phyloP scores from a whole-genome alignment of 2,797 vertebrate species.

The Liparis tanakae region DNA sequence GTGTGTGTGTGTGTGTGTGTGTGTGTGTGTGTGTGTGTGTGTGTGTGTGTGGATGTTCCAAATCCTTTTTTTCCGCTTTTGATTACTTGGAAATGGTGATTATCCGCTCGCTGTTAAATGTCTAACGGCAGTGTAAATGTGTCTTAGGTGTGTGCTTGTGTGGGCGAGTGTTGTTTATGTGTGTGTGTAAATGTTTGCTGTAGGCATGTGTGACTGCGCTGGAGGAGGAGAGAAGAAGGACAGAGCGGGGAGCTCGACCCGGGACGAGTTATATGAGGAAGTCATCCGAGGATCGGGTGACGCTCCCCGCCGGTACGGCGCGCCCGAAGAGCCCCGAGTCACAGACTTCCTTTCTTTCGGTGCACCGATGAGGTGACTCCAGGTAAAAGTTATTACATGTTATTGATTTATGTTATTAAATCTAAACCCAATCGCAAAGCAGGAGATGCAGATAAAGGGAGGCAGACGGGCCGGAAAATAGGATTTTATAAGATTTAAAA shows the following conservation, averaged over 20 bases:
- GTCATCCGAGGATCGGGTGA: conserved; percentile 31
- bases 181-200: conserved; percentile 56
- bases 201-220: conserved; percentile 59
- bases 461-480: conserved; percentile 22
- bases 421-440: conserved; percentile 48
- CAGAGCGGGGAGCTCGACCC: conserved; percentile 47
- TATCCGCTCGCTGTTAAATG: conserved; percentile 42
- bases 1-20: conserved; percentile 5
- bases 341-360: too few relatives aligned
- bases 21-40: conserved; percentile 14
- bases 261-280: conserved; percentile 44
- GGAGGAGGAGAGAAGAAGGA: conserved; percentile 55
- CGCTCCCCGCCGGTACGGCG: conserved; percentile 9
- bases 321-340: neutral
- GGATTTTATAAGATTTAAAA: conserved; percentile 30
- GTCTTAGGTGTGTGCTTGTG: conserved; percentile 54
- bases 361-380: conserved; percentile 40
- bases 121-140: conserved; percentile 60
- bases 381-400: conserved; percentile 53
- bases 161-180: conserved; percentile 48
- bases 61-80: conserved; percentile 26
- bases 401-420: conserved; percentile 60
- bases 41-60: conserved; percentile 3
- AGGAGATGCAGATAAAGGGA: conserved; percentile 39
- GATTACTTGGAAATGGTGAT: conserved; percentile 55